Percentiles rank a stretch among this genome's conserved stretches.
These are phyloP conservation scores for Sericinus montela DNA, from an alignment of 2,888 invertebrate genomes.

Conservation along the genomic window DNA sequence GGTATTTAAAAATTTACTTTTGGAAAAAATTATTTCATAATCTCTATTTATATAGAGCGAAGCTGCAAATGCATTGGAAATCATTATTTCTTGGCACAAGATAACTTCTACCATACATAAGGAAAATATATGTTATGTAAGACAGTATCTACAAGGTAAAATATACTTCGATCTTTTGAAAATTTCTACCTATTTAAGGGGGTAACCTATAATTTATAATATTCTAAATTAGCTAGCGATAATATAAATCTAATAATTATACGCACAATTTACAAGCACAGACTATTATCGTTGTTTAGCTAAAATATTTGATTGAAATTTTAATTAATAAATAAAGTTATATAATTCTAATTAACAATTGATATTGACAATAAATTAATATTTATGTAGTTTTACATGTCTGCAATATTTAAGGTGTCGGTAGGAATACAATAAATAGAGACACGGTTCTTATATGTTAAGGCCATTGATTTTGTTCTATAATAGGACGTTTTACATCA, in stretches of 20 bases:
- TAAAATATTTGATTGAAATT: neutral
- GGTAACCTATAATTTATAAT: neutral
- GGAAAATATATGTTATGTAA: neutral
- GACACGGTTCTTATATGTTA: too few species aligned
- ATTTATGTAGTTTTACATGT: too few species aligned
- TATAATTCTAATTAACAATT: too few species aligned
- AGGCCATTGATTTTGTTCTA: too few species aligned
- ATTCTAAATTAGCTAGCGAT: neutral
- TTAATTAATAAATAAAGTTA: too few species aligned
- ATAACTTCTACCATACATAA: constrained; percentile 39
- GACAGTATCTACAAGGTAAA: neutral
- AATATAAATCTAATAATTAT: constrained; percentile 1
- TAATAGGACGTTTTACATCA: too few species aligned
- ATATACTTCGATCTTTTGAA: neutral
- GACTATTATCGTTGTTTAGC: constrained; percentile 5
- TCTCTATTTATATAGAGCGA: neutral
- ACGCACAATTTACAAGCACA: neutral
- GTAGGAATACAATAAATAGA: too few species aligned
- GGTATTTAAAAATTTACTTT: constrained; percentile 18
- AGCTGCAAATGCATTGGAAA: constrained; percentile 13
- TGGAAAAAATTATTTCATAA: constrained; percentile 7
- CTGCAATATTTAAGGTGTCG: too few species aligned
- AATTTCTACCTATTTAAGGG: neutral
- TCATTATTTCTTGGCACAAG: constrained; percentile 57
- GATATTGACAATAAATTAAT: too few species aligned